Conservation (phyloP, 2,113 vertebrate species). For the Gymnogyps californianus region DNA sequence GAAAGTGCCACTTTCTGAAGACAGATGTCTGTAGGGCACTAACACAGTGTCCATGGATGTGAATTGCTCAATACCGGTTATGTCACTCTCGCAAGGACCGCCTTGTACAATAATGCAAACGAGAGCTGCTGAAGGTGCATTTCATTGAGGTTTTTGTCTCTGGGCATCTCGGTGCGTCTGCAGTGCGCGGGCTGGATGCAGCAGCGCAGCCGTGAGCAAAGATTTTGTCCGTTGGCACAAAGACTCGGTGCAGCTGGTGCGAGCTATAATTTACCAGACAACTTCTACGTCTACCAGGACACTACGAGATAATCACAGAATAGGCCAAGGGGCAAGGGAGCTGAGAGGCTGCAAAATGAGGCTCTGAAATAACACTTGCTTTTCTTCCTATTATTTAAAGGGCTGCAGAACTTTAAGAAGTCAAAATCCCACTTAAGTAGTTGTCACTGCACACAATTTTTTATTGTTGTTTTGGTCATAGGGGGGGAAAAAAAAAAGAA, state of each 20-base stretch:
- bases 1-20: neutral
- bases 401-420: neutral
- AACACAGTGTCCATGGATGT: neutral
- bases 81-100: neutral
- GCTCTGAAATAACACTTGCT: neutral
- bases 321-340: slow-evolving; percentile 9
- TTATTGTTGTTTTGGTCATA: neutral
- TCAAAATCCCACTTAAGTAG: neutral
- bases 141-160: slow-evolving; percentile 51
- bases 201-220: slow-evolving; percentile 1
- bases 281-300: neutral
- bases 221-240: slow-evolving; percentile 9
- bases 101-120: neutral
- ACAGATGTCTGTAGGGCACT: neutral
- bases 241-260: slow-evolving; percentile 23
- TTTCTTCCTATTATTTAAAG: slow-evolving; percentile 19
- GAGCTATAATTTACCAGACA: slow-evolving; percentile 17
- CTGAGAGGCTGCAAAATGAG: neutral
- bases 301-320: neutral
- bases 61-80: neutral
- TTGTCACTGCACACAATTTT: neutral
- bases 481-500: neutral
- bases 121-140: slow-evolving; percentile 24
- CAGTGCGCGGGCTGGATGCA: slow-evolving; percentile 16
- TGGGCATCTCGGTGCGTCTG: neutral